phyloP scores from a whole-genome alignment of 2,888 invertebrate species.

The Perithous albicinctus region DNA sequence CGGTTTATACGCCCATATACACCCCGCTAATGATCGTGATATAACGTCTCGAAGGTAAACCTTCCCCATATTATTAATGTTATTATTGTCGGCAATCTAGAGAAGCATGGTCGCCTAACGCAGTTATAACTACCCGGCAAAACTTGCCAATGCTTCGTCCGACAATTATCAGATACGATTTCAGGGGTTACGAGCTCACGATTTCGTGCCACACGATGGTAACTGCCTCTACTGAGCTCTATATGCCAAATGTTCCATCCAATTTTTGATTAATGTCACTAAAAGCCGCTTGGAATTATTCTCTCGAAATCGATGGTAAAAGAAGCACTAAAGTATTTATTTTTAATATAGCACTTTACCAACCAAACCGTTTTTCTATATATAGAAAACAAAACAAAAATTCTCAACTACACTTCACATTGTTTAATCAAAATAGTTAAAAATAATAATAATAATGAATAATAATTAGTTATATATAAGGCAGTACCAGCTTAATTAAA shows the following conservation, averaged over 20 bases:
- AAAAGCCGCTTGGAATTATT: neutral
- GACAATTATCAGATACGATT: constrained; percentile 67
- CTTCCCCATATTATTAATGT: constrained; percentile 66
- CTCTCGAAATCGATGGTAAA: neutral
- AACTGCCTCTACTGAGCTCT: neutral
- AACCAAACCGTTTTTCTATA: too few relatives aligned
- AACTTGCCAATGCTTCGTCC: constrained; percentile 54
- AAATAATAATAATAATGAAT: too few relatives aligned
- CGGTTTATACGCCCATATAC: constrained; percentile 32
- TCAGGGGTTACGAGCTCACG: constrained; percentile 23
- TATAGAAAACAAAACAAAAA: too few relatives aligned
- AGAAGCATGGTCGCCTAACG: constrained; percentile 43
- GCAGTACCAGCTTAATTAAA: too few relatives aligned
- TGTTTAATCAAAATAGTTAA: too few relatives aligned
- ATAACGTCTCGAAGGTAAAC: constrained; percentile 65
- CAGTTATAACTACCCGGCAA: constrained; percentile 47
- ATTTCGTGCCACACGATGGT: constrained; percentile 15
- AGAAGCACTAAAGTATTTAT: neutral
- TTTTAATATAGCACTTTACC: too few relatives aligned
- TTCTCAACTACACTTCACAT: too few relatives aligned
- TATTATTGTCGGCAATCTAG: constrained; percentile 69
- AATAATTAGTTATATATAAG: too few relatives aligned
- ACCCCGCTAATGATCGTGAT: constrained; percentile 65
- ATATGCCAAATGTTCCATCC: neutral
- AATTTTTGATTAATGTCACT: neutral